Evolutionary conservation across 2,888 invertebrate genomes (phyloP), one percentile per base, ranked within the genome.

Genomic region (Noctua comes): DNA sequence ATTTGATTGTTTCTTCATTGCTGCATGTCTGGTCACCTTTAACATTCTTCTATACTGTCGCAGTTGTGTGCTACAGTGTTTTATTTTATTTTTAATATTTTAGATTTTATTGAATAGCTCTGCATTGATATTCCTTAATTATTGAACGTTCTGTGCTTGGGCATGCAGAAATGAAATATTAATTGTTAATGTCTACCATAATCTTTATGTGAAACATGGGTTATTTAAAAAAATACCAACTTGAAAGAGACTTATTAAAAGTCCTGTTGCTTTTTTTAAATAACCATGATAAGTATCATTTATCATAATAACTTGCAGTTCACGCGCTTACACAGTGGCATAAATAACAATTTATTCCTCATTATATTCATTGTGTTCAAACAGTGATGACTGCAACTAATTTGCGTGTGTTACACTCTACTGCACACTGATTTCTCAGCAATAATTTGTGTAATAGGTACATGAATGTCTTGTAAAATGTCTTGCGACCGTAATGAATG

Each of bases 1-100:
- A 86, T 85, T 80, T 83, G 85, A 87, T 89, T 87, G 87, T 90
- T 81, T 84, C 86, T 92, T 95, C 96, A 94, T 97, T 96, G 92
- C 96, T 97, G 96, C 96, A 96, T 96, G 96, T 97, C 96, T 97
- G 96, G 96, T 96, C 96, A 96, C 95, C 96, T 96, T 96, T 86
- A 86, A 87, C 77, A 88, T 88, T 87, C 91, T 90, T 92, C 88
- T 93, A 87, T 88, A 90, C 91, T 94, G 90, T 93, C 89, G 92
- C 94, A 92, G 85, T 92, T 92, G 90, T 93, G 91, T 92, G 93
- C 93, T 93, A 91, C 91, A 92, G 90, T 91, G 83, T 91, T 91
- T 92, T 92, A 84, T 91, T 93, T 93, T 91, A 85, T 90, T 91
- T 90, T 90, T 89, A 88, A 91, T 93, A 91, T 84, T 46, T 66